Conservation (phyloP, 92 coral and sea anemone genomes). For the Meandrina meandrites region DNA sequence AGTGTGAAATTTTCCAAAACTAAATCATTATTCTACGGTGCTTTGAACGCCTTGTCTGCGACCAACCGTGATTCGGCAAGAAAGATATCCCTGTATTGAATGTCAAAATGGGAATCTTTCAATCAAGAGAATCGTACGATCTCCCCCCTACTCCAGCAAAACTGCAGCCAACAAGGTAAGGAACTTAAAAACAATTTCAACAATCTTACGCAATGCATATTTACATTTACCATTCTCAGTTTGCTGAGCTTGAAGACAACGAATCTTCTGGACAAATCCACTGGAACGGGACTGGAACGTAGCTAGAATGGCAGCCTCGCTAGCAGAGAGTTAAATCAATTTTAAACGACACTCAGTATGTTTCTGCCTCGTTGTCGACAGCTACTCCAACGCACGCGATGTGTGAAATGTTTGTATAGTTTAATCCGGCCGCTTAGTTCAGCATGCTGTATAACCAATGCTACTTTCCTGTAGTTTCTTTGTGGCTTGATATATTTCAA, state of each 20-base stretch:
- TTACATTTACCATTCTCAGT: background rate
- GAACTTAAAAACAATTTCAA: background rate
- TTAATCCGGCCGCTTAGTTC: background rate
- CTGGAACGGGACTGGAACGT: background rate
- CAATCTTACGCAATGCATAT: background rate
- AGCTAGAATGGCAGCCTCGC: background rate
- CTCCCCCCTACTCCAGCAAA: background rate
- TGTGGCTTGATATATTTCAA: background rate
- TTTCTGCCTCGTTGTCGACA: background rate
- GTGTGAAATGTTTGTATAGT: too few species aligned
- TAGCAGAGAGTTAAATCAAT: background rate
- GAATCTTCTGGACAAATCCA: background rate
- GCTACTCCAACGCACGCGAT: background rate
- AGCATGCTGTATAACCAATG: background rate
- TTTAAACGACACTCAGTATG: too few species aligned
- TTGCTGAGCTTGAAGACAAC: background rate
- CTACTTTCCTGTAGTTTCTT: too few species aligned
- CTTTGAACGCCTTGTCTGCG: background rate
- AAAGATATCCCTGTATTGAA: background rate
- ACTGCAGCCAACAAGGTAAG: background rate
- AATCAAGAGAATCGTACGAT: background rate
- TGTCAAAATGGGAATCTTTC: background rate
- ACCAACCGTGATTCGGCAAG: background rate
- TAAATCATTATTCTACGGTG: background rate
- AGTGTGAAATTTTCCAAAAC: background rate